A percentile compares a stretch with the other conserved stretches of the same genome.
Conservation (phyloP, 2,797 vertebrate species). For the Rhinatrema bivittatum region DNA sequence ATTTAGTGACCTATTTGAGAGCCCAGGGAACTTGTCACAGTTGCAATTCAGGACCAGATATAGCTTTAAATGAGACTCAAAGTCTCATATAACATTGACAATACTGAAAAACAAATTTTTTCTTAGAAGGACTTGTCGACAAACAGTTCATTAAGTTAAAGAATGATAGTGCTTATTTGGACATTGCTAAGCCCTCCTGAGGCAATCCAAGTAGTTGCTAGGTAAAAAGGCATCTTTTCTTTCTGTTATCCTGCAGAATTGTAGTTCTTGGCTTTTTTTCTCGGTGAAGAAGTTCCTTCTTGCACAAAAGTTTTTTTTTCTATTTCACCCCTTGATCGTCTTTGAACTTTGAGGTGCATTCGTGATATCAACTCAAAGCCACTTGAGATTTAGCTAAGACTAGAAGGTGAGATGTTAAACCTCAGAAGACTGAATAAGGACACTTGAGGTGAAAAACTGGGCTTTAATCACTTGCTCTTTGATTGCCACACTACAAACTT, state of each 20-base stretch:
- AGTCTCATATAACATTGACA: conserved; percentile 46
- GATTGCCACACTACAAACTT: conserved; percentile 33
- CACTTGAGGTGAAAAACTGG: conserved; percentile 47
- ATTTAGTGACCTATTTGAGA: conserved; percentile 69
- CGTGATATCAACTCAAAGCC: conserved; percentile 46
- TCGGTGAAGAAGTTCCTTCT: conserved; percentile 24
- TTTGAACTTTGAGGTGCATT: conserved; percentile 52
- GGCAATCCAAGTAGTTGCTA: conserved; percentile 11
- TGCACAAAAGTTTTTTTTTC: conserved; percentile 18
- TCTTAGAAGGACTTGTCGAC: conserved; percentile 56
- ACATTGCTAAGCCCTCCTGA: conserved; percentile 21
- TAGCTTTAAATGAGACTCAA: conserved; percentile 40
- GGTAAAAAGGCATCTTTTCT: conserved; percentile 10
- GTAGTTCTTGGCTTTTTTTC: conserved; percentile 18
- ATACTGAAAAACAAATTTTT: conserved; percentile 44
- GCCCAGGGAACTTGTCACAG: conserved; percentile 55
- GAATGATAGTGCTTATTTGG: conserved; percentile 45
- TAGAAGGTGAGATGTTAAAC: conserved; percentile 50
- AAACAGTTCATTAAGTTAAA: conserved; percentile 57
- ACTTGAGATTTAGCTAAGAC: conserved; percentile 31
- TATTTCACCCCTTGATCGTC: conserved; percentile 30
- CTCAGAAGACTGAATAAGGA: conserved; percentile 41
- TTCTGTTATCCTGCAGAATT: conserved; percentile 31
- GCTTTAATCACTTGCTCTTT: conserved; percentile 46
- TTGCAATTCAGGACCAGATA: conserved; percentile 34